Conservation (phyloP, 2,888 invertebrate species). For the Venustoraphidia nigricollis region DNA sequence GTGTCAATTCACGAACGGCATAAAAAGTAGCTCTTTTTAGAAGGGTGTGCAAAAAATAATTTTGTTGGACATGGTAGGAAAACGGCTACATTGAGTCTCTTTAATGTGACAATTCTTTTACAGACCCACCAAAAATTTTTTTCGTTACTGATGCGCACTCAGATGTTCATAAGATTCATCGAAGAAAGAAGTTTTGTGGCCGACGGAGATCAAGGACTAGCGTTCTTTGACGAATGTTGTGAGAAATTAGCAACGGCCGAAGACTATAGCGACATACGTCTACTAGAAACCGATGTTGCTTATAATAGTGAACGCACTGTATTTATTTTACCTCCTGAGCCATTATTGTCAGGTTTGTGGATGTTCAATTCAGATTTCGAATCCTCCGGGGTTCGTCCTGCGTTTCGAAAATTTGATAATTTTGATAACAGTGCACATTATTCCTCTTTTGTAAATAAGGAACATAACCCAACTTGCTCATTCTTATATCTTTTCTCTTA, state of each 20-base stretch:
- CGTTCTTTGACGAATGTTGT: constrained; percentile 94
- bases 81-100: not conserved
- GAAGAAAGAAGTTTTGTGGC: constrained; percentile 97
- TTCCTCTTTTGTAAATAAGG: no score
- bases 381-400: not conserved
- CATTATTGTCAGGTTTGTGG: constrained; percentile 19
- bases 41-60: no score
- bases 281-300: constrained; percentile 69
- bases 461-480: no score
- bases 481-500: no score
- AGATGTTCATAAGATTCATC: constrained; percentile 96
- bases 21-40: constrained; percentile 1
- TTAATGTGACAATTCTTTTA: constrained; percentile 6
- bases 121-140: constrained; percentile 76
- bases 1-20: no score
- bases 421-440: no score
- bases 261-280: constrained; percentile 40
- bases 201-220: constrained; percentile 90
- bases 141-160: constrained; percentile 76
- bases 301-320: constrained; percentile 82
- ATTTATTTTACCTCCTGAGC: constrained; percentile 88
- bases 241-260: constrained; percentile 50
- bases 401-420: no score
- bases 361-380: not conserved
- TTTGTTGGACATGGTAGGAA: no score